Conservation (phyloP, 2,888 invertebrate species). For the Alsophila aescularia region DNA sequence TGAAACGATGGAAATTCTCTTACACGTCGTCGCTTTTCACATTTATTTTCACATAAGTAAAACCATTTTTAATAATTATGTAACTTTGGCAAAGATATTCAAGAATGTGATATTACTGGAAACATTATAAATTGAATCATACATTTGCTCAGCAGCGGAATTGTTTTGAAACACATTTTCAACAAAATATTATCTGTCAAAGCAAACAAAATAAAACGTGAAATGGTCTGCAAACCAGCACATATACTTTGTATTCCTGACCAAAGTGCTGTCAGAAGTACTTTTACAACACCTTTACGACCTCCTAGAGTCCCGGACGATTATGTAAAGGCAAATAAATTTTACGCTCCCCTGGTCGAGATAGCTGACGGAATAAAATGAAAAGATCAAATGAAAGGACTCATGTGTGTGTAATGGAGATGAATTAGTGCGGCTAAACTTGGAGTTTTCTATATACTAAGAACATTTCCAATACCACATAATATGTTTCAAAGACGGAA, state of each 20-base stretch:
- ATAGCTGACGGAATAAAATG: slow-evolving; percentile 20
- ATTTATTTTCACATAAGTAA: not conserved
- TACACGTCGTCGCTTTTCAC: not conserved
- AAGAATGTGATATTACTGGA: not conserved
- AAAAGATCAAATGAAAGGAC: slow-evolving; percentile 1
- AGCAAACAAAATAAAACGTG: not conserved
- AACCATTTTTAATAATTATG: not conserved
- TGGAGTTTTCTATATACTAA: not conserved
- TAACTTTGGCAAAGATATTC: not conserved
- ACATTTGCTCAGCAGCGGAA: too few species aligned
- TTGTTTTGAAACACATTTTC: not conserved
- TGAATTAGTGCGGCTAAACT: not conserved
- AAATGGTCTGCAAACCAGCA: slow-evolving; percentile 3
- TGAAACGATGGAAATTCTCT: slow-evolving; percentile 29
- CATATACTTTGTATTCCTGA: not conserved
- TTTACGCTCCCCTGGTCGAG: slow-evolving; percentile 19
- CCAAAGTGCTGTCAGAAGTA: slow-evolving; percentile 10
- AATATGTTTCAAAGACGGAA: too few species aligned
- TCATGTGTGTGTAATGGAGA: not conserved
- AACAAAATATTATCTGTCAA: not conserved
- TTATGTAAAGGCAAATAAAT: slow-evolving; percentile 36
- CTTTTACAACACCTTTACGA: slow-evolving; percentile 36
- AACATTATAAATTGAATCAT: not conserved
- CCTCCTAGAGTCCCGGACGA: slow-evolving; percentile 18
- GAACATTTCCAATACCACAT: not conserved